These are phyloP conservation scores for Neoniphon sammara DNA, from an alignment of 2,797 vertebrate genomes.

Conservation along the genomic window DNA sequence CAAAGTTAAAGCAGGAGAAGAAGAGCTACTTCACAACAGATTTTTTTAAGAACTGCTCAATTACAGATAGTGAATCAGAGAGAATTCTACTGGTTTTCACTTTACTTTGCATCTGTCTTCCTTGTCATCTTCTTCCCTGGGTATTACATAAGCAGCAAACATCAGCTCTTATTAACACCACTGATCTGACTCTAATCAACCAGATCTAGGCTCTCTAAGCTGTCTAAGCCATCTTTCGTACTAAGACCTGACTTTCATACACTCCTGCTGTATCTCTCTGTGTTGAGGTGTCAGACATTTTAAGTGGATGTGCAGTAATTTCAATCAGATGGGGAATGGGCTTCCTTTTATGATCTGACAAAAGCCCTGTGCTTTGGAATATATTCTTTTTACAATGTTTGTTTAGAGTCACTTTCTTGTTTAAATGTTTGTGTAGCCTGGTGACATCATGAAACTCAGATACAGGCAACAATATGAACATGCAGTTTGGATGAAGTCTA, in stretches of 20 bases:
- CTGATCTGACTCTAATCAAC: conserved; percentile 44
- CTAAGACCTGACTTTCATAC: not conserved
- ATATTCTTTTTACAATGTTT: conserved; percentile 20
- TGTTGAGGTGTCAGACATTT: conserved; percentile 15
- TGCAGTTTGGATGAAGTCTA: conserved; percentile 18
- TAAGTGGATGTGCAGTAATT: conserved; percentile 11
- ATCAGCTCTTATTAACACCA: conserved; percentile 37
- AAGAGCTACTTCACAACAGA: not conserved
- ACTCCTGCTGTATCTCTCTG: conserved; percentile 11
- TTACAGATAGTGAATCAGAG: conserved; percentile 1
- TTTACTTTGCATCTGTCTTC: conserved; percentile 15
- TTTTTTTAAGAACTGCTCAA: conserved; percentile 8
- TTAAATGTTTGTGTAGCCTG: not conserved
- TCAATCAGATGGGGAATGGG: not conserved
- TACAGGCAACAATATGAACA: not conserved
- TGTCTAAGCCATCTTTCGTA: not conserved
- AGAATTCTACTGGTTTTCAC: conserved; percentile 1
- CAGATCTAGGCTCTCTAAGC: conserved; percentile 10
- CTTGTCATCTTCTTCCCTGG: conserved; percentile 35
- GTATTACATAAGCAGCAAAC: conserved; percentile 55
- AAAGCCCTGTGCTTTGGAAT: conserved; percentile 40
- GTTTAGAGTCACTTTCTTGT: not conserved
- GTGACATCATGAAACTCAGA: not conserved
- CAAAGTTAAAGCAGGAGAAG: conserved; percentile 1
- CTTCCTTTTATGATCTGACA: conserved; percentile 45